phyloP scores from a whole-genome alignment of 2,797 vertebrate genomes.

The Lepus townsendii region DNA sequence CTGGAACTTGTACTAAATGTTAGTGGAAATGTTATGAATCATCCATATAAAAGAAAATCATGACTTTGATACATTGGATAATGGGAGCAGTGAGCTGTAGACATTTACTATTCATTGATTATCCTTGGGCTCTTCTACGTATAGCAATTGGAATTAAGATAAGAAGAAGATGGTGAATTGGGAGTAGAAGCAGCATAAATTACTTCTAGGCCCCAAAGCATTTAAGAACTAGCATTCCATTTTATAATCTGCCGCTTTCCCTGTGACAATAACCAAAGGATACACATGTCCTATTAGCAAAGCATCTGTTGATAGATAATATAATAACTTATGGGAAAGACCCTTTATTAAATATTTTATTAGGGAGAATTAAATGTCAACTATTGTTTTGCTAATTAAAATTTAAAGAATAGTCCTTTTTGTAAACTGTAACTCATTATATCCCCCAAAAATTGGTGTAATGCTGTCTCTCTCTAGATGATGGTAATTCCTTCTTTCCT shows the following conservation, averaged over 20 bases:
- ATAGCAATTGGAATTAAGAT: neutral
- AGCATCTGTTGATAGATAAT: neutral
- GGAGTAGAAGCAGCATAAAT: neutral
- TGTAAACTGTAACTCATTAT: neutral
- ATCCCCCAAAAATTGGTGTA: neutral
- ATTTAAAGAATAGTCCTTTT: neutral
- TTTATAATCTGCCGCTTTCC: neutral
- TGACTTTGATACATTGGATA: neutral
- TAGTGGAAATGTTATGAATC: neutral
- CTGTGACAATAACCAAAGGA: neutral
- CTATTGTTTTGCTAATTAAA: neutral
- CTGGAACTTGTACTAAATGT: neutral
- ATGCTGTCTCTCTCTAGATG: neutral
- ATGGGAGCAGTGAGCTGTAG: neutral
- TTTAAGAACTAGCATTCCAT: neutral
- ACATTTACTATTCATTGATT: neutral
- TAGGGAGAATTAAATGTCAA: neutral
- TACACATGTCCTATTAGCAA: neutral
- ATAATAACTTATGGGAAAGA: neutral
- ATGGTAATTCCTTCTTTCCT: neutral
- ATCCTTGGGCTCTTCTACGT: neutral
- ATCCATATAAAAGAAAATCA: neutral
- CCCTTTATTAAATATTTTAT: neutral
- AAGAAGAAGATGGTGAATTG: neutral
- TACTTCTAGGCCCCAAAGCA: neutral